Conservation (phyloP, 2,797 vertebrate genomes). For the Pseudochaenichthys georgianus region DNA sequence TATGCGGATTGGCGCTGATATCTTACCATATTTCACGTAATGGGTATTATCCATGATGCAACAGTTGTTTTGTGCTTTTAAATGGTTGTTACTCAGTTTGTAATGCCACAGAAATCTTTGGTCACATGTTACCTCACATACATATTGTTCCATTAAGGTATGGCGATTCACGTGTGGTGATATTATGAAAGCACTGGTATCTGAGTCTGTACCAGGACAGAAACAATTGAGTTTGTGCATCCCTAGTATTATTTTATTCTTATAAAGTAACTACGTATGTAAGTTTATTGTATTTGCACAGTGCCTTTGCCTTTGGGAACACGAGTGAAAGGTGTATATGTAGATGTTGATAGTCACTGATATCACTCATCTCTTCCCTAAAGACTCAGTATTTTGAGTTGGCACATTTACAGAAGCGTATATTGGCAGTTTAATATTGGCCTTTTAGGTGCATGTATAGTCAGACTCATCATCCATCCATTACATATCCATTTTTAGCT, state of each 20-base stretch:
- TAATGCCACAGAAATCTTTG: background rate
- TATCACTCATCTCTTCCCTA: background rate
- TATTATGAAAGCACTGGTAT: background rate
- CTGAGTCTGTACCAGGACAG: background rate
- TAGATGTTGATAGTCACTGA: background rate
- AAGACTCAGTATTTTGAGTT: background rate
- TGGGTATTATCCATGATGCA: background rate
- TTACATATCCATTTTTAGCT: constrained; percentile 33
- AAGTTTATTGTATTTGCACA: too few relatives aligned
- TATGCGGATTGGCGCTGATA: background rate
- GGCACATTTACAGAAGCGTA: background rate
- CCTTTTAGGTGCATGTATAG: constrained; percentile 3
- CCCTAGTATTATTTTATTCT: background rate
- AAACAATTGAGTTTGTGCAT: background rate
- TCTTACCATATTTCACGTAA: too few relatives aligned
- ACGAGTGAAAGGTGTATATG: too few relatives aligned
- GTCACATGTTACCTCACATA: background rate
- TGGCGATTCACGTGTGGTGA: background rate
- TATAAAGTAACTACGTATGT: too few relatives aligned
- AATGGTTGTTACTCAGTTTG: background rate
- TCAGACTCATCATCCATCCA: background rate
- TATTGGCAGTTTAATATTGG: background rate
- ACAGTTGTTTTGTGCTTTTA: background rate
- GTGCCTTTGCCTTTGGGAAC: too few relatives aligned
- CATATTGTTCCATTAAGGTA: background rate